Evolutionary conservation across 2,113 vertebrate species (phyloP), one percentile per base, ranked within the genome.

Genomic region (Saccopteryx bilineata): DNA sequence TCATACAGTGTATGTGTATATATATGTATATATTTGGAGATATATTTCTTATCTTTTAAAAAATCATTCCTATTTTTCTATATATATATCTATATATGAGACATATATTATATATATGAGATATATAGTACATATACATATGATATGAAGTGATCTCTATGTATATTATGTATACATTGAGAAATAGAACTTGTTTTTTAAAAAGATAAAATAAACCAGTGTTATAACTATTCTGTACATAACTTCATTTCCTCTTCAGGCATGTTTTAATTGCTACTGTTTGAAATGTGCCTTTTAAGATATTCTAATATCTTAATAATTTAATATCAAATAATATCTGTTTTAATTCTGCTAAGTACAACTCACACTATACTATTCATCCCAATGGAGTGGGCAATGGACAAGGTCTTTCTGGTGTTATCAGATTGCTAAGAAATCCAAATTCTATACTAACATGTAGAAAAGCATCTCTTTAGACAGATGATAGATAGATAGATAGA

Each of bases 221-320:
- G 5, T 76, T 23, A 11, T n/a, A 58, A 76, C 18, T 50, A 23
- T 76, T 85, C 11, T 39, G 31, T 33, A 11, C 31, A 26, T 6
- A 63, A 9, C 81, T 88, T 82, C 33, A 56, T 48, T 85, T 90
- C 84, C 80, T 28, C 60, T 94, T 92, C 13, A 9, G 68, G 23
- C 12, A 9, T 39, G 63, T 89, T 82, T 71, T 76, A 31, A 87
- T 65, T 72, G 14, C 12, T 80, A 56, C 19, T 31, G 17, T 33
- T 88, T 63, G 52, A 81, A 50, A 19, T 6, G 2, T 76, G 23
- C 46, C 19, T 33, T 81, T 93, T 24, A 54, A 74, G 46, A n/a
- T 23, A 63, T 24, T 92, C 18, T 69, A 58, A 76, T 71, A 72
- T 72, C 5, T 81, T 81, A 61, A 60, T 93, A n/a, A 69, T 33